phyloP scores from a whole-genome alignment of 2,797 vertebrate species.

The Prunella strophiata region DNA sequence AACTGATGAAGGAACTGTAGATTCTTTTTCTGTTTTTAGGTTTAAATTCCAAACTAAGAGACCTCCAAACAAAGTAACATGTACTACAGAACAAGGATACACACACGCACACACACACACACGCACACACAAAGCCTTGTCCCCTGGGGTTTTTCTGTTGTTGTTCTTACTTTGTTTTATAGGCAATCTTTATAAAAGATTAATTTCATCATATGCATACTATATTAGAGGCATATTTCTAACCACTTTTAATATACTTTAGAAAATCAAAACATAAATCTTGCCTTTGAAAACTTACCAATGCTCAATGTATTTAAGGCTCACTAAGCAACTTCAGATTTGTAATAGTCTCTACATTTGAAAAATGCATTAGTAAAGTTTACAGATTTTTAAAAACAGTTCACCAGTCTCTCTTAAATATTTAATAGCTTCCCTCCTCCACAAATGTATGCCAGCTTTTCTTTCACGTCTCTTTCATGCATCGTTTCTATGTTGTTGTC shows the following conservation, averaged over 20 bases:
- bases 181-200: constrained; percentile 56
- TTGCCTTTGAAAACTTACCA: constrained; percentile 33
- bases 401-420: not conserved
- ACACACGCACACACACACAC: not conserved
- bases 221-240: constrained; percentile 28
- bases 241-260: constrained; percentile 21
- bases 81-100: not conserved
- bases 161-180: not conserved
- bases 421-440: not conserved
- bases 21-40: not conserved
- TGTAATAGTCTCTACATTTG: not conserved
- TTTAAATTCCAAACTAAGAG: constrained; percentile 11
- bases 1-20: not conserved
- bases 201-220: constrained; percentile 8
- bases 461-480: not conserved
- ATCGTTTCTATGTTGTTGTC: not conserved
- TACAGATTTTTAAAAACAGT: constrained; percentile 18
- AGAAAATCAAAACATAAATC: not conserved
- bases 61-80: not conserved
- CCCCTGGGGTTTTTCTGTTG: not conserved
- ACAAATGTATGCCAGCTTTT: not conserved
- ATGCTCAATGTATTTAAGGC: constrained; percentile 23
- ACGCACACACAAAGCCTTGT: not conserved
- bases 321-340: not conserved
- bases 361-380: constrained; percentile 35